Evolutionary conservation across 2,888 invertebrate genomes (phyloP), one percentile per base, ranked within the genome.

Genomic region (Mythimna ferrago): DNA sequence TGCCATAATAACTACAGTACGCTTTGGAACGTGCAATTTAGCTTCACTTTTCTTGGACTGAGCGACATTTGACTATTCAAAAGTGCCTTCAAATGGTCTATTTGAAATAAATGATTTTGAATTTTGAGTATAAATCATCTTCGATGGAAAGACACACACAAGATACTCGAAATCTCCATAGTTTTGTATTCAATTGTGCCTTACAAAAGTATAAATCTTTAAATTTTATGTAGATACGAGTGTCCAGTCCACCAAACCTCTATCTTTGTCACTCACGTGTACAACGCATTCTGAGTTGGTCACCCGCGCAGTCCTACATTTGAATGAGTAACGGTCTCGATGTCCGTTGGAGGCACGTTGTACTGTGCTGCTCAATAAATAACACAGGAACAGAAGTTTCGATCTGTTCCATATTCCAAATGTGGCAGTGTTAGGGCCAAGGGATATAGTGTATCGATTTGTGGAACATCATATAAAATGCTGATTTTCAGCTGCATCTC

Each of bases 291-390:
- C 9, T 38, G 19, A 57, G 19, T 69, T 54, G 32, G 5, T 16
- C 48, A 56, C 69, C 60, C 38, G 19, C 64, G 44, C 7, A 56
- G 58, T 54, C 68, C 66, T 68, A 76, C 54, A 72, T 80, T 63
- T 63, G 26, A 70, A 76, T 70, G 64, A 70, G 73, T 80, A 80
- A 80, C 77, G 80, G 66, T 67, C 26, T 60, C 26, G 56, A 32
- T 21, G 14, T 53, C 41, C 62, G 63, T 3, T n/a, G 57, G n/a
- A 6, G 79, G 32, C 66, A 51, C 64, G n/a, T 19, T 14, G 1
- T 11, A 16, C 35, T 26, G 35, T 21, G 38, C 51, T 53, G 56
- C 32, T 16, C 9, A n/a, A n/a, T 9, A 0, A 64, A 21, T 16
- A 5, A 16, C 16, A 10, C 10, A 35, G 16, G 9, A 26, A 26